These are phyloP conservation scores for Eurystomus glaucurus DNA, from an alignment of 2,797 vertebrate genomes.

Conservation along the genomic window DNA sequence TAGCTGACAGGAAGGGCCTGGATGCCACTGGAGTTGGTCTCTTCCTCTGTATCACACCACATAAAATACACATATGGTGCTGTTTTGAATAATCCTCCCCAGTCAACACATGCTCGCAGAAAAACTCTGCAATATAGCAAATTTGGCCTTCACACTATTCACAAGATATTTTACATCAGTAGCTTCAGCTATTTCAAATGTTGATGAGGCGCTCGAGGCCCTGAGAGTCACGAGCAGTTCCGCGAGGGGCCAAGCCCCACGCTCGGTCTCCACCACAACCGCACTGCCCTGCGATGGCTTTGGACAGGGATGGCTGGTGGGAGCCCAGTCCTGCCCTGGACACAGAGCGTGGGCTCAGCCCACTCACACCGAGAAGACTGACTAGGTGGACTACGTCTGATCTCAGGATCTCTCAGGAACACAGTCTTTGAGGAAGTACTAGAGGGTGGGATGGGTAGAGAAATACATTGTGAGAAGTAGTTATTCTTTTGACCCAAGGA, in stretches of 20 bases:
- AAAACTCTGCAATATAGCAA: background rate
- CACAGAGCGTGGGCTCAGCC: background rate
- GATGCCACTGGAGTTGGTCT: background rate
- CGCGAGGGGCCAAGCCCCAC: accelerated
- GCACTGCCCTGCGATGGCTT: accelerated
- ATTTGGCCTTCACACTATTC: background rate
- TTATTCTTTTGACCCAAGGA: background rate
- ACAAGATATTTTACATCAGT: background rate
- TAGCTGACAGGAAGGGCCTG: slow-evolving; percentile 1
- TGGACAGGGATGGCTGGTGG: accelerated
- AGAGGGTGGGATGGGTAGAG: background rate
- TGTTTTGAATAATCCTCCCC: background rate
- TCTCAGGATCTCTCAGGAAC: background rate
- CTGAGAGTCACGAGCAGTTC: background rate
- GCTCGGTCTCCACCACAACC: accelerated
- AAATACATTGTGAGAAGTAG: background rate
- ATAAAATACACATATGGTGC: accelerated
- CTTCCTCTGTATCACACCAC: background rate
- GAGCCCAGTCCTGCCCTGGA: background rate
- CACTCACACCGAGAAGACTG: accelerated
- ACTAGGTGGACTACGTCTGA: background rate
- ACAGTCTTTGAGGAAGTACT: background rate
- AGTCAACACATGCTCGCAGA: background rate
- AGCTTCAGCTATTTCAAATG: background rate
- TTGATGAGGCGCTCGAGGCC: background rate